phyloP scores from a whole-genome alignment of 2,888 invertebrate genomes.

The Lycocerus yunnanus region DNA sequence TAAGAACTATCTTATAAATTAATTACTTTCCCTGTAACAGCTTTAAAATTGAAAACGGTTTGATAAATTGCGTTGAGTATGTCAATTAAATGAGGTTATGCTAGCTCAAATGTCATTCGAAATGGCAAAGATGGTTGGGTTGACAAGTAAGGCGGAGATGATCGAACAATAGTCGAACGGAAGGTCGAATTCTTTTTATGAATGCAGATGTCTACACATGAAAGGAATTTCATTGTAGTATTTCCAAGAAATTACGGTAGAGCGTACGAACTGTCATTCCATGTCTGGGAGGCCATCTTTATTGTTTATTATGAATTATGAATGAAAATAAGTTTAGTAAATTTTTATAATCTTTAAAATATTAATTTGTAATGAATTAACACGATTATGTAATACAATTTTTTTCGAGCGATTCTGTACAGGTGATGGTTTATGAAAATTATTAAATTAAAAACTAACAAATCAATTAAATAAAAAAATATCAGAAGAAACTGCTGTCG shows the following conservation, averaged over 20 bases:
- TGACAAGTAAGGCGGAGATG: background rate
- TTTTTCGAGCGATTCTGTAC: no score
- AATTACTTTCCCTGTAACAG: background rate
- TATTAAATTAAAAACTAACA: no score
- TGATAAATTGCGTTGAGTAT: background rate
- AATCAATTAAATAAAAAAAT: no score
- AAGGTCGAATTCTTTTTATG: background rate
- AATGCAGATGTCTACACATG: background rate
- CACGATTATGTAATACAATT: background rate
- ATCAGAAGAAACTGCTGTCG: no score
- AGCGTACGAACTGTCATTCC: background rate
- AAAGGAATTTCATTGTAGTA: background rate
- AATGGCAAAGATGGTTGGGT: background rate
- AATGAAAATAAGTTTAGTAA: background rate
- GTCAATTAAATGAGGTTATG: background rate
- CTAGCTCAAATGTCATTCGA: background rate
- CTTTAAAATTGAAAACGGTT: background rate
- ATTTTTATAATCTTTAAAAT: background rate
- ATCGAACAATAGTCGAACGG: background rate
- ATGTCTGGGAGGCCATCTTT: background rate
- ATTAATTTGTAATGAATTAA: background rate
- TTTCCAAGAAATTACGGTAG: background rate
- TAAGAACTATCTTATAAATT: background rate
- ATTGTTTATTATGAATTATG: background rate
- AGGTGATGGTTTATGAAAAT: no score